phyloP scores from a whole-genome alignment of 2,888 invertebrate genomes.

The Anthoptus insignis region DNA sequence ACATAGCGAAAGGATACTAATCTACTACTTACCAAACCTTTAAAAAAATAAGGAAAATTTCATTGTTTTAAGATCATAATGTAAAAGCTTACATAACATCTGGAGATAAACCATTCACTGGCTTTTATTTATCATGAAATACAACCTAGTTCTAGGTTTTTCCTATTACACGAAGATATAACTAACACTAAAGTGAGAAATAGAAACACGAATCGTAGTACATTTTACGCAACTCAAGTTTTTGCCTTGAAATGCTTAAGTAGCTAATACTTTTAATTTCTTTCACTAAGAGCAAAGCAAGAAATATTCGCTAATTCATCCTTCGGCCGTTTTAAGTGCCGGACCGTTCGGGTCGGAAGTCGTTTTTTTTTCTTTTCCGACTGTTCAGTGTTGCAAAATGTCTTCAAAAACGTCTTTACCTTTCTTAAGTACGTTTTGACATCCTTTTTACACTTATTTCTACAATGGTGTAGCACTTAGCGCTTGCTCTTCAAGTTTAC shows the following conservation, averaged over 20 bases:
- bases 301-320: conserved; percentile 66
- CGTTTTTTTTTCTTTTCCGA: conserved; percentile 75
- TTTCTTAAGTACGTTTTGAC: conserved; percentile 76
- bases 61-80: too few species aligned
- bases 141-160: too few species aligned
- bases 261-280: conserved; percentile 11
- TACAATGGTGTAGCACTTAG: conserved; percentile 68
- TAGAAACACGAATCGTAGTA: neutral
- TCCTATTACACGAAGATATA: too few species aligned
- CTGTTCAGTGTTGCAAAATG: conserved; percentile 80
- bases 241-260: conserved; percentile 5
- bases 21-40: too few species aligned
- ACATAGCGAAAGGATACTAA: too few species aligned
- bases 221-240: neutral
- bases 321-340: conserved; percentile 74
- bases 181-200: neutral
- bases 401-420: conserved; percentile 80
- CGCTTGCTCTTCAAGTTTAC: conserved; percentile 49
- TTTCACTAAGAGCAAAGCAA: conserved; percentile 29
- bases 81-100: too few species aligned
- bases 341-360: conserved; percentile 72
- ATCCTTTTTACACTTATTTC: conserved; percentile 65
- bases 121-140: too few species aligned
- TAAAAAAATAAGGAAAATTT: too few species aligned
- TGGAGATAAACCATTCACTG: too few species aligned